phyloP scores from a whole-genome alignment of 2,888 invertebrate genomes.

The Podabrus alpinus region DNA sequence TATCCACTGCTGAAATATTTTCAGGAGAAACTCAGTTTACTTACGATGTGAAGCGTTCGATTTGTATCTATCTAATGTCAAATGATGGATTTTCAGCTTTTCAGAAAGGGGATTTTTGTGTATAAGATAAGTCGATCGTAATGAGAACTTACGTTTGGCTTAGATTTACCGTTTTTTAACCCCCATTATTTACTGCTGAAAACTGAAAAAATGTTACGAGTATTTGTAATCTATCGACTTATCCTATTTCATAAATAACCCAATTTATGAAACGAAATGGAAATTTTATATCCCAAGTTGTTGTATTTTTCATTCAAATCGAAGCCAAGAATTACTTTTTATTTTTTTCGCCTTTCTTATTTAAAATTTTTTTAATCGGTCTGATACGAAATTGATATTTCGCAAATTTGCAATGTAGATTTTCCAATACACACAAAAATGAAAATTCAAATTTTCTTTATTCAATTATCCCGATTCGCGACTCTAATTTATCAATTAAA shows the following conservation, averaged over 20 bases:
- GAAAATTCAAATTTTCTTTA: not conserved
- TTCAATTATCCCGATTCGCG: not conserved
- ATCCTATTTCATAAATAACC: not conserved
- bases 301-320: not conserved
- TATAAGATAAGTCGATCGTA: not conserved
- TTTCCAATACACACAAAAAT: not conserved
- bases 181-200: not conserved
- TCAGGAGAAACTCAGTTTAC: conserved; percentile 7
- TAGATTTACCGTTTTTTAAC: not conserved
- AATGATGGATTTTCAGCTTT: not conserved
- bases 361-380: not conserved
- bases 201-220: not conserved
- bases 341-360: not conserved
- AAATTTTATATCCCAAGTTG: not conserved
- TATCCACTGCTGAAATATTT: conserved; percentile 9
- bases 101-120: not conserved
- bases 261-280: not conserved
- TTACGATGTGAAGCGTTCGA: not conserved
- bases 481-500: not conserved
- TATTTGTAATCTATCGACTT: not conserved
- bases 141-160: not conserved
- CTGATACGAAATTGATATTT: not conserved
- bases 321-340: not conserved
- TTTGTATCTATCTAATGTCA: not conserved
- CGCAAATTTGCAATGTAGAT: not conserved